Evolutionary conservation across 2,797 vertebrate species (phyloP), one percentile per base, ranked within the genome.

Genomic region (Darevskia mixta): DNA sequence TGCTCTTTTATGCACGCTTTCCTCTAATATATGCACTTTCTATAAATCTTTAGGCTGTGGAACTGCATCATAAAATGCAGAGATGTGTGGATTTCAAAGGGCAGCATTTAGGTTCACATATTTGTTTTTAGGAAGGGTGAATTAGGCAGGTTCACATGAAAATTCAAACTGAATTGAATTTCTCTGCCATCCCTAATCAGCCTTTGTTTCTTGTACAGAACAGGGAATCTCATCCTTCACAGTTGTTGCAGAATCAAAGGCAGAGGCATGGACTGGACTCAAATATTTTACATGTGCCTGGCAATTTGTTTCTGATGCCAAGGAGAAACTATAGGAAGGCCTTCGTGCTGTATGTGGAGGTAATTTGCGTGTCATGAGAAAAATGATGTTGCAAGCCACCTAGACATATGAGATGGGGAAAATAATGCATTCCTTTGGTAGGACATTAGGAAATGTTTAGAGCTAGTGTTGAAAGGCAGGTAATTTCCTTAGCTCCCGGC

Each of bases 291-390:
- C 1, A 1, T 91, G 83, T 84, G 72, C 82, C 82, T 66, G 82
- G 55, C 85, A 84, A 89, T 94, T 91, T 90, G 89, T 91, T 82
- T 91, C 78, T 77, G 69, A 13, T 1, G 73, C 75, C 90, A 90
- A 85, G 25, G 61, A 69, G 81, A 82, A 92, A 41, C 72, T 78
- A 0, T 83, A 79, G 91, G 83, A 86, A 86, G 72, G 55, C 79
- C 78, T 81, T 32, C 2, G 0, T 2, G 15, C 91, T 86, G 83
- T 87, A 86, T 79, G 73, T 61, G 79, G 81, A 64, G 77, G 76
- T 85, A 78, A 87, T 90, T 86, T 0, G 25, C 11, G 82, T 45
- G 64, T 88, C 83, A 79, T 75, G 89, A 91, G 88, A 83, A 78
- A 88, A 69, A 32, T 91, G 91, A 85, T 32, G 64, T 84, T 1